These are phyloP conservation scores for Zeuzera pyrina DNA, from an alignment of 2,888 invertebrate genomes.

Conservation along the genomic window DNA sequence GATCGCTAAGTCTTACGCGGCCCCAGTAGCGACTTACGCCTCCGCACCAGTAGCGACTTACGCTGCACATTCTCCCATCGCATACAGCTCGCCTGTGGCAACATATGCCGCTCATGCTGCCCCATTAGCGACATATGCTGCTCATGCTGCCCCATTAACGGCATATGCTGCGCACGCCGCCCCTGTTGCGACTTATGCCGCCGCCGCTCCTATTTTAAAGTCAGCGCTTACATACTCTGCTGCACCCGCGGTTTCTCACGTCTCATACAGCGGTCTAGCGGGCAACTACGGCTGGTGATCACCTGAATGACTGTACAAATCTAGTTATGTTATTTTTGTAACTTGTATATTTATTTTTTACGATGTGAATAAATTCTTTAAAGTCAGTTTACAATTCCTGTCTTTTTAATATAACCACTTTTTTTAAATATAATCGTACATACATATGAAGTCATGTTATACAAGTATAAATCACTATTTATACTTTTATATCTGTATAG, in stretches of 20 bases:
- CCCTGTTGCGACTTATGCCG: slow-evolving; percentile 32
- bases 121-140: slow-evolving; percentile 9
- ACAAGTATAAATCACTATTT: too few relatives aligned
- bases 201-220: slow-evolving; percentile 42
- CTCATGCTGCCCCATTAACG: slow-evolving; percentile 20
- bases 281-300: slow-evolving; percentile 77
- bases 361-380: slow-evolving; percentile 41
- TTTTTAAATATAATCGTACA: background rate
- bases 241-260: slow-evolving; percentile 75
- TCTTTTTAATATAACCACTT: too few relatives aligned
- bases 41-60: slow-evolving; percentile 24
- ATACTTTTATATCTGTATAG: too few relatives aligned
- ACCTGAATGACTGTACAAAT: slow-evolving; percentile 33
- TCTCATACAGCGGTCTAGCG: slow-evolving; percentile 76
- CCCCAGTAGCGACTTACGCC: slow-evolving; percentile 23
- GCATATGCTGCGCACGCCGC: slow-evolving; percentile 25
- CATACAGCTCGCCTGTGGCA: slow-evolving; percentile 13
- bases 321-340: slow-evolving; percentile 42
- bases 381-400: too few relatives aligned
- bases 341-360: slow-evolving; percentile 48
- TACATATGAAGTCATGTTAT: background rate
- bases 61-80: slow-evolving; percentile 25
- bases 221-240: slow-evolving; percentile 69
- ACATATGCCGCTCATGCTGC: slow-evolving; percentile 16
- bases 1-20: slow-evolving; percentile 21